Evolutionary conservation across 2,797 vertebrate species (phyloP).

Genomic region (Hylomyscus alleni): DNA sequence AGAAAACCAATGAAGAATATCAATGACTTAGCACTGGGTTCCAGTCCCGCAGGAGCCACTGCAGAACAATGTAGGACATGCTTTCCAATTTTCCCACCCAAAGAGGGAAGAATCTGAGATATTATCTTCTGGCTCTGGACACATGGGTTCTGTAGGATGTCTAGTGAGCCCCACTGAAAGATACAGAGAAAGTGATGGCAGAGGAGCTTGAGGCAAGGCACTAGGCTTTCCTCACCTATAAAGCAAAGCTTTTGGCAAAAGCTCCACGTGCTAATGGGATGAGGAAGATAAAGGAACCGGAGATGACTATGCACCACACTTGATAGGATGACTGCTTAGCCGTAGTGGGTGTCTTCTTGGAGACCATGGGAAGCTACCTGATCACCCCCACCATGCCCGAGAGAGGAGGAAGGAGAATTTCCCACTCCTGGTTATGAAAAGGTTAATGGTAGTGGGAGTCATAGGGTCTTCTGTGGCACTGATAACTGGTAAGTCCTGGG

Average conservation of each 20-base stretch:
- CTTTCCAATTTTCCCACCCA: not conserved
- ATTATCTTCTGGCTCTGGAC: not conserved
- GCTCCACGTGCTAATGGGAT: not conserved
- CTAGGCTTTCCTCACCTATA: not conserved
- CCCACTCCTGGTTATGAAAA: not conserved
- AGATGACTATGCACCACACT: not conserved
- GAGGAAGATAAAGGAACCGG: not conserved
- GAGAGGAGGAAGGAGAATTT: not conserved
- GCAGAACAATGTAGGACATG: not conserved
- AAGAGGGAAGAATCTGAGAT: not conserved
- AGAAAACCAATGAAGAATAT: not conserved
- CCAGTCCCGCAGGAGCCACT: not conserved
- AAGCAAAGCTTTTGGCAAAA: not conserved
- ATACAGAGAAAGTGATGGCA: not conserved
- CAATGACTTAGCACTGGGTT: not conserved
- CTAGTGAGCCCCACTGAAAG: accelerated
- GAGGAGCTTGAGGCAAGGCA: too few relatives aligned
- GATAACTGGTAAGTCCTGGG: not conserved
- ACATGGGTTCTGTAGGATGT: not conserved
- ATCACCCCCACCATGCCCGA: too few relatives aligned
- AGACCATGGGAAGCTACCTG: not conserved
- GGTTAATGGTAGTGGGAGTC: too few relatives aligned
- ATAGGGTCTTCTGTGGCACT: not conserved
- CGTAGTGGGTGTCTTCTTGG: not conserved
- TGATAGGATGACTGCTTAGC: not conserved